Percentiles rank a stretch among this genome's conserved stretches.
These are phyloP conservation scores for Rhopalosiphum padi DNA, from an alignment of 1,140 invertebrate genomes.

Conservation along the genomic window DNA sequence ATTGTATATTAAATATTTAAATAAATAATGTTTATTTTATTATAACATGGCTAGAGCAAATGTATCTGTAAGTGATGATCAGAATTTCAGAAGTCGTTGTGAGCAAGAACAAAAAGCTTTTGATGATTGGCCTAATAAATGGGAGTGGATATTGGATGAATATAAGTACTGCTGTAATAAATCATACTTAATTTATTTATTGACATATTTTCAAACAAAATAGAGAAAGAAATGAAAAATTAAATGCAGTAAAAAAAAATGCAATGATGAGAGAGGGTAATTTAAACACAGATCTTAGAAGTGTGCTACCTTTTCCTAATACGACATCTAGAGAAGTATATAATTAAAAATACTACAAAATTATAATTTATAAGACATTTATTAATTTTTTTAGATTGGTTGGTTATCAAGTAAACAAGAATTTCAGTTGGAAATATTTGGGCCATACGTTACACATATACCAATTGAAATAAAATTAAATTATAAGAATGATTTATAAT, in stretches of 20 bases:
- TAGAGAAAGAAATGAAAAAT: slow-evolving; percentile 36
- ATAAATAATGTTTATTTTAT: background rate
- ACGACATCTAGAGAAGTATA: slow-evolving; percentile 45
- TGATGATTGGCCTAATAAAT: slow-evolving; percentile 32
- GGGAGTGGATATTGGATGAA: slow-evolving; percentile 33
- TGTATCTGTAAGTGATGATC: background rate
- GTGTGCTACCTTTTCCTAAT: slow-evolving; percentile 25
- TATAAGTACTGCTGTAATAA: slow-evolving; percentile 3
- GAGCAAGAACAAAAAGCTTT: slow-evolving; percentile 32
- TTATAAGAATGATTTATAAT: background rate
- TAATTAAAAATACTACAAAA: background rate
- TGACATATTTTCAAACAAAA: background rate
- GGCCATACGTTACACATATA: background rate
- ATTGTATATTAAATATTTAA: background rate
- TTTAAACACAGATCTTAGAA: background rate
- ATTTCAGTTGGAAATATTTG: slow-evolving; percentile 45
- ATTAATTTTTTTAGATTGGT: slow-evolving; percentile 34
- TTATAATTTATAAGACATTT: background rate
- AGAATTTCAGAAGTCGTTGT: slow-evolving; percentile 32
- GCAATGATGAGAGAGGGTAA: background rate
- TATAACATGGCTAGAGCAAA: slow-evolving; percentile 31
- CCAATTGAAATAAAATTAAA: slow-evolving; percentile 38
- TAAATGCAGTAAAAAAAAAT: background rate
- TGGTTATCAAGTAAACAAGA: slow-evolving; percentile 42
- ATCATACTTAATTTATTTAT: background rate